phyloP scores from a whole-genome alignment of 2,888 invertebrate species.

The Pammene aurita region DNA sequence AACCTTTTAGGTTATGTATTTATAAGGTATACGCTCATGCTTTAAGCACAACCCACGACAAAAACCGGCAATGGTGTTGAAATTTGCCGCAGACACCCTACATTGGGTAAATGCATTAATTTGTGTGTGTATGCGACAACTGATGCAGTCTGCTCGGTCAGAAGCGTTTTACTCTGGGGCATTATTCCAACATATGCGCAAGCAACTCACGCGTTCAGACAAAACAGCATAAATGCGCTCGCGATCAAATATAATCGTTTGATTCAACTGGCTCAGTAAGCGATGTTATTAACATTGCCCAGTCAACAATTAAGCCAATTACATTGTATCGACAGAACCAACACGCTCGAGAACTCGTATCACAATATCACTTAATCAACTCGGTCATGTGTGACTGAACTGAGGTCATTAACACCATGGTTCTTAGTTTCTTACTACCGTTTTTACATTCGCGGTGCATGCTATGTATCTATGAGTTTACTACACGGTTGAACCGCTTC shows the following conservation, averaged over 20 bases:
- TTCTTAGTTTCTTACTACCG: constrained; percentile 17
- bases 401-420: constrained; percentile 59
- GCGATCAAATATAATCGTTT: not conserved
- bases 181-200: not conserved
- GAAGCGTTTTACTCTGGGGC: constrained; percentile 39
- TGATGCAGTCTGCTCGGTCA: constrained; percentile 40
- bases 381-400: constrained; percentile 67
- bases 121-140: constrained; percentile 31
- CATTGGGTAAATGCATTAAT: constrained; percentile 21
- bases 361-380: constrained; percentile 76
- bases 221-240: not conserved
- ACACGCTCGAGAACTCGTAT: constrained; percentile 66
- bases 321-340: constrained; percentile 66
- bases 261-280: not conserved
- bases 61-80: constrained; percentile 7
- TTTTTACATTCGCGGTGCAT: constrained; percentile 35
- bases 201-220: not conserved
- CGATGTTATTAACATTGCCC: constrained; percentile 12
- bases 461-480: constrained; percentile 26
- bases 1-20: too few species aligned
- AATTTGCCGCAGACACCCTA: constrained; percentile 18
- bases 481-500: constrained; percentile 27
- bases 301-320: constrained; percentile 72
- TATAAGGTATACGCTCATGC: too few species aligned
- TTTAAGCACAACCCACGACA: not conserved